Percentiles rank a stretch among this genome's conserved stretches.
phyloP scores from a whole-genome alignment of 2,113 vertebrate species.

The Bubalus kerabau region DNA sequence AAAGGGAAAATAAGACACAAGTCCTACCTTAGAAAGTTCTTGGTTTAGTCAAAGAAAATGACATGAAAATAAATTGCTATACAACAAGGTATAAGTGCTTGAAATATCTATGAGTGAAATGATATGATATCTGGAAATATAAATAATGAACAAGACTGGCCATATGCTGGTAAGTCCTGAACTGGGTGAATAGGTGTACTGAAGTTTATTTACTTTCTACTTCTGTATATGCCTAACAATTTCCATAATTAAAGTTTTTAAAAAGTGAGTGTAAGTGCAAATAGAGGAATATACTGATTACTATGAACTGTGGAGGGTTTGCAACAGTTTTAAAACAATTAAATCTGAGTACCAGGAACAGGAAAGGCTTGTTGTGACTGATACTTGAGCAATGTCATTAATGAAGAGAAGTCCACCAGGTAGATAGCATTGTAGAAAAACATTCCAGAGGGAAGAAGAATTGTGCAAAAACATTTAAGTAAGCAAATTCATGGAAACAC shows the following conservation, averaged over 20 bases:
- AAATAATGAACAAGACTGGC: constrained; percentile 3
- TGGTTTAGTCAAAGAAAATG: constrained; percentile 24
- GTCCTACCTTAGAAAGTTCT: neutral
- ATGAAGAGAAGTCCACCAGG: neutral
- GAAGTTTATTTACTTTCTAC: neutral
- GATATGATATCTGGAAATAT: neutral
- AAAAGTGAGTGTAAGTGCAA: neutral
- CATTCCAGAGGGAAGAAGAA: neutral
- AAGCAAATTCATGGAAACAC: constrained; percentile 5
- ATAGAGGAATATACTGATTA: neutral
- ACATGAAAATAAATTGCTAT: neutral
- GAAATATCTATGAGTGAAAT: neutral
- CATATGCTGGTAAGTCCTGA: neutral
- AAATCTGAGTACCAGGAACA: neutral
- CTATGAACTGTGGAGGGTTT: neutral
- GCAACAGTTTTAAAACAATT: neutral
- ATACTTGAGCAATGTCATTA: neutral
- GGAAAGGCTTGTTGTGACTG: neutral
- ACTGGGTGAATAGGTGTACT: neutral
- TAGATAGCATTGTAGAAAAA: neutral
- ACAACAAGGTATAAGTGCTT: neutral
- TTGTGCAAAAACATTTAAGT: neutral
- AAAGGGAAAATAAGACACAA: neutral
- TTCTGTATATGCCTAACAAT: neutral
- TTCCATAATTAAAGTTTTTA: neutral